Evolutionary conservation across 2,113 vertebrate species (phyloP).

Genomic region (Greenwoodochromis staneri): DNA sequence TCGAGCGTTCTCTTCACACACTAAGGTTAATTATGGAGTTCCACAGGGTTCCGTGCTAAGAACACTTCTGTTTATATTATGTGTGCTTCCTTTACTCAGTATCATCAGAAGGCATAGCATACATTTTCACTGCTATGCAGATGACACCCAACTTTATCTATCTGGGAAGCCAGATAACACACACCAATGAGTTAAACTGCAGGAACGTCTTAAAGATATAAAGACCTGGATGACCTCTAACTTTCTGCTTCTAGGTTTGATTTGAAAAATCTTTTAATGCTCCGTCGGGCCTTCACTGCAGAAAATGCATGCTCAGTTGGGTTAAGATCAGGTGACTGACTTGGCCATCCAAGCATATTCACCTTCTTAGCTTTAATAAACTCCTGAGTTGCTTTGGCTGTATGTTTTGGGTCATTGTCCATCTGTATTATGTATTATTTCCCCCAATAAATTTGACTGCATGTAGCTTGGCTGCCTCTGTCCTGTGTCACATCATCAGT

Average conservation of each 20-base stretch:
- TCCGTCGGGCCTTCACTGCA: not conserved
- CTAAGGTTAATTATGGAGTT: not conserved
- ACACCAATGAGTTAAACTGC: not conserved
- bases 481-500: not conserved
- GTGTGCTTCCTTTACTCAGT: not conserved
- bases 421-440: not conserved
- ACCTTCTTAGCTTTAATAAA: not conserved
- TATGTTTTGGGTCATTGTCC: not conserved
- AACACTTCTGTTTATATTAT: not conserved
- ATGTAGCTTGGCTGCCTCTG: not conserved
- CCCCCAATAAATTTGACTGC: not conserved
- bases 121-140: not conserved
- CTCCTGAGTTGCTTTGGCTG: not conserved
- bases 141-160: not conserved
- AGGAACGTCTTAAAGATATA: not conserved
- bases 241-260: not conserved
- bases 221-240: not conserved
- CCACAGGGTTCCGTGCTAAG: not conserved
- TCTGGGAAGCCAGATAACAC: not conserved
- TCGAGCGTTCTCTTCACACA: accelerated
- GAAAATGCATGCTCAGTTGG: not conserved
- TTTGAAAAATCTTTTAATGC: not conserved
- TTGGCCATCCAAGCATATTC: not conserved
- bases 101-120: not conserved
- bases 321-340: accelerated